Evolutionary conservation across 2,113 vertebrate genomes (phyloP).

Genomic region (Poeciliopsis turrubarensis): DNA sequence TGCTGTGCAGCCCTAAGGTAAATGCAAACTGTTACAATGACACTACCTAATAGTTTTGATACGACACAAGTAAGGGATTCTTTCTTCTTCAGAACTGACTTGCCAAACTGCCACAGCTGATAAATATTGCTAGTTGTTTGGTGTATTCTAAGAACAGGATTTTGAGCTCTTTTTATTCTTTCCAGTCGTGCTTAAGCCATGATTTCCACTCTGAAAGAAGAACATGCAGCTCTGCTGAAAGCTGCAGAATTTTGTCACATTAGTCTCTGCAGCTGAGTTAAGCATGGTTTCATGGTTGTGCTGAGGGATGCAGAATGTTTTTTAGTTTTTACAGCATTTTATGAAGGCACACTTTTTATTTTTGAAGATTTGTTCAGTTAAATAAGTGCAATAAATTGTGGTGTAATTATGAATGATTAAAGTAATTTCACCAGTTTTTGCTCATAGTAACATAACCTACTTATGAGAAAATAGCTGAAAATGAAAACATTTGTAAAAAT

Average conservation of each 20-base stretch:
- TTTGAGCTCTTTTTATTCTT: not conserved
- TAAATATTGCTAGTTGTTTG: too few relatives aligned
- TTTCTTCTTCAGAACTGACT: too few relatives aligned
- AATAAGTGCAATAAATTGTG: not conserved
- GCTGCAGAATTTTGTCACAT: not conserved
- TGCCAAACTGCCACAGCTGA: too few relatives aligned
- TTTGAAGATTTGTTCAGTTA: not conserved
- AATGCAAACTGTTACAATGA: not conserved
- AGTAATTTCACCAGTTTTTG: not conserved
- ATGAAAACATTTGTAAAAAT: not conserved
- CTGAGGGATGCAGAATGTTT: not conserved
- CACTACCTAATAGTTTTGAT: not conserved
- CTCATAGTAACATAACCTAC: not conserved
- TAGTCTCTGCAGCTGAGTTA: constrained; percentile 2
- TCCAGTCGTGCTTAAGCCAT: not conserved
- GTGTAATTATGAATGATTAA: not conserved
- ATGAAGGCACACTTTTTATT: not conserved
- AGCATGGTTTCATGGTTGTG: not conserved
- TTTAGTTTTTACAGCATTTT: constrained; percentile 1
- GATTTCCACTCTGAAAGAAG: not conserved
- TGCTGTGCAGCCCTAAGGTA: not conserved
- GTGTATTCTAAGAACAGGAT: not conserved
- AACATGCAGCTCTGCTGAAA: not conserved
- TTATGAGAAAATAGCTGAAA: not conserved
- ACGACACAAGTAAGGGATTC: too few relatives aligned